These are phyloP conservation scores for Diorhabda elongata DNA, from an alignment of 1,140 invertebrate species.

Conservation along the genomic window DNA sequence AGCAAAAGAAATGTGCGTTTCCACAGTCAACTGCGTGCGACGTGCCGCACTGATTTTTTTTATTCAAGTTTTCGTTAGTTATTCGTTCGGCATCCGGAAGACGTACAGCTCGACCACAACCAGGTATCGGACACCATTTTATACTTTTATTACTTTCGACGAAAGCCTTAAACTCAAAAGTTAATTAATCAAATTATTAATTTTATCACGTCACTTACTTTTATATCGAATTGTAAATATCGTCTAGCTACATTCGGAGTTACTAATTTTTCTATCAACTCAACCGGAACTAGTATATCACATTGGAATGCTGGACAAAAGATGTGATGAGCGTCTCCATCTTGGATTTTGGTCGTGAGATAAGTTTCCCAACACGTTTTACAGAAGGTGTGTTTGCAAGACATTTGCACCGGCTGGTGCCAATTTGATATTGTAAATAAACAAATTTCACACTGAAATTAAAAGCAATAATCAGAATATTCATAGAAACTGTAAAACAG, in stretches of 20 bases:
- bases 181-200: not conserved
- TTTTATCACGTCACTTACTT: constrained; percentile 47
- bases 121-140: constrained; percentile 70
- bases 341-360: constrained; percentile 63
- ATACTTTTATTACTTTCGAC: constrained; percentile 70
- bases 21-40: constrained; percentile 72
- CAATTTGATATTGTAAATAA: constrained; percentile 44
- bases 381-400: constrained; percentile 65
- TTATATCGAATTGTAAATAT: constrained; percentile 71
- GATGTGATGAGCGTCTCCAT: constrained; percentile 65
- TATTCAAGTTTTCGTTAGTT: constrained; percentile 24
- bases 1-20: constrained; percentile 71
- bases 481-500: no score
- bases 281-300: constrained; percentile 62
- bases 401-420: constrained; percentile 49
- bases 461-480: not conserved
- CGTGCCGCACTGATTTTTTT: constrained; percentile 45
- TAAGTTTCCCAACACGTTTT: constrained; percentile 65
- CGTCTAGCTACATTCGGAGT: constrained; percentile 62
- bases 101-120: constrained; percentile 64
- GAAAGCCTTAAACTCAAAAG: constrained; percentile 54
- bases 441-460: constrained; percentile 65
- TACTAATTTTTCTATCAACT: constrained; percentile 65
- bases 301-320: constrained; percentile 66
- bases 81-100: constrained; percentile 58